A percentile compares a stretch with the other conserved stretches of the same genome.
phyloP scores from a whole-genome alignment of 2,797 vertebrate species.

The Petrocephalus schoutedeni region DNA sequence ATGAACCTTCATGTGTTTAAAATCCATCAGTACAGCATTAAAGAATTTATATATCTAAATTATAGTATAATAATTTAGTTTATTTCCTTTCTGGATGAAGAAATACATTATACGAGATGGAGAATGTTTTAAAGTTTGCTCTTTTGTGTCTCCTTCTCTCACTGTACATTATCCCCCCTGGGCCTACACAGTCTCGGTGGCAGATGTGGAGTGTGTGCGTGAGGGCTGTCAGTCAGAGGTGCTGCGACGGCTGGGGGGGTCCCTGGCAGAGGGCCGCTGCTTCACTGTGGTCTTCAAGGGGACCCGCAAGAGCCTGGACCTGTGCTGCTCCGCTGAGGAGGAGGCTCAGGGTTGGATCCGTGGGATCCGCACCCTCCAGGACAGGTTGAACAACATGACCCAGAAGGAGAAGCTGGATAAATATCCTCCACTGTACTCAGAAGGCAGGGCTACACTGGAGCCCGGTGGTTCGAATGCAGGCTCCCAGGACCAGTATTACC shows the following conservation, averaged over 20 bases:
- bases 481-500: background rate
- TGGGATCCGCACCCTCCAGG: conserved; percentile 78
- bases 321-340: conserved; percentile 69
- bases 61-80: background rate
- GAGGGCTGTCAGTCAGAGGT: conserved; percentile 75
- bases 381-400: conserved; percentile 79
- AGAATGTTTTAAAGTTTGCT: background rate
- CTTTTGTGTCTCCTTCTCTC: background rate
- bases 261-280: conserved; percentile 67
- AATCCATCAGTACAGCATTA: background rate
- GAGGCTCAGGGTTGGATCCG: conserved; percentile 78
- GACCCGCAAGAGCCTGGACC: conserved; percentile 80
- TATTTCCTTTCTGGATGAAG: background rate
- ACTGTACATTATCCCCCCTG: background rate
- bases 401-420: conserved; percentile 86
- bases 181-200: conserved; percentile 49
- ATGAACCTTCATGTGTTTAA: background rate
- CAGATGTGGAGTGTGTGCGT: conserved; percentile 64
- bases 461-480: background rate
- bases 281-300: conserved; percentile 82
- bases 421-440: conserved; percentile 70
- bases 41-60: background rate
- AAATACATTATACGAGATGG: background rate
- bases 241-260: conserved; percentile 57
- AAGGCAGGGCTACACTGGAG: background rate